Evolutionary conservation across 2,888 invertebrate genomes (phyloP).

Genomic region (Acleris holmiana): DNA sequence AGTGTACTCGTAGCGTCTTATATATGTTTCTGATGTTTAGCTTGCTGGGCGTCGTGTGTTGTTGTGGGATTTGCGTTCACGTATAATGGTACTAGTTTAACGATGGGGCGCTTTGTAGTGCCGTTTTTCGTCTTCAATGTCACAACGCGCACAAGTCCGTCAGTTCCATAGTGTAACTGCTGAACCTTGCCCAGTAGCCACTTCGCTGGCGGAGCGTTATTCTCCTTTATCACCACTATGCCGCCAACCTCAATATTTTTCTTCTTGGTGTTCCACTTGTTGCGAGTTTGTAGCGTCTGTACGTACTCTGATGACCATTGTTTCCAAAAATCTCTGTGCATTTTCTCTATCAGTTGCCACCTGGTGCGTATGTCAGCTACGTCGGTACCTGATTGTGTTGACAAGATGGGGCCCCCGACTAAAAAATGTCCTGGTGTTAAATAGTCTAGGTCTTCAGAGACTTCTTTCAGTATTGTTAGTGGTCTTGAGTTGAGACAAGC

Average conservation of each 20-base stretch:
- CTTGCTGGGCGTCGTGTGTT: neutral
- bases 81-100: neutral
- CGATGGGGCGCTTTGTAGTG: neutral
- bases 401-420: conserved; percentile 6
- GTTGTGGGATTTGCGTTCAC: neutral
- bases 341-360: conserved; percentile 11
- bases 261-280: conserved; percentile 5
- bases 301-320: conserved; percentile 24
- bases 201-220: neutral
- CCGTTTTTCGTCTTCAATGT: conserved; percentile 1
- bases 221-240: neutral
- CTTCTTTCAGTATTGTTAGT: neutral
- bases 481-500: neutral
- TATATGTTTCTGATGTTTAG: neutral
- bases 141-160: neutral
- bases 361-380: neutral
- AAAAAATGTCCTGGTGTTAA: conserved; percentile 34
- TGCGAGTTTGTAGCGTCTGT: conserved; percentile 7
- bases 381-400: neutral
- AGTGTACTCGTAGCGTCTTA: conserved; percentile 1
- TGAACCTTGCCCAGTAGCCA: neutral
- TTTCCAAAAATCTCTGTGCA: conserved; percentile 16
- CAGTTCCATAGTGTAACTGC: neutral
- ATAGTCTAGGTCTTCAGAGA: neutral
- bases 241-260: neutral